phyloP scores from a whole-genome alignment of 1,140 invertebrate genomes.

The Trachymyrmex cornetzi region DNA sequence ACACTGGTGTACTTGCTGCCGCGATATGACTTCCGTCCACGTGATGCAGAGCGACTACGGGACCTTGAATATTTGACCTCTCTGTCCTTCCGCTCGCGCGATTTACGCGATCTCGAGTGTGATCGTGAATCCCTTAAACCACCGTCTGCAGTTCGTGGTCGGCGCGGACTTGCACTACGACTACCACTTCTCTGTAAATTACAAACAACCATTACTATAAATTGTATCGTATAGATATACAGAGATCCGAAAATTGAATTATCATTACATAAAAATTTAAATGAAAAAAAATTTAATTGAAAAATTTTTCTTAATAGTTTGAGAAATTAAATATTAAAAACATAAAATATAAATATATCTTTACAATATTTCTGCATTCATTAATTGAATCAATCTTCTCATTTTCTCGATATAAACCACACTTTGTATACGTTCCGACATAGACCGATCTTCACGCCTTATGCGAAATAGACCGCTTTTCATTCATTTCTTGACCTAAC shows the following conservation, averaged over 20 bases:
- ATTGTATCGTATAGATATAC: neutral
- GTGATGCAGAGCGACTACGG: conserved; percentile 81
- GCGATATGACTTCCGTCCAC: conserved; percentile 82
- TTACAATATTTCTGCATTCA: neutral
- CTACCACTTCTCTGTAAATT: conserved; percentile 80
- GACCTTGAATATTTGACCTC: conserved; percentile 84
- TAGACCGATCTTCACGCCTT: no score
- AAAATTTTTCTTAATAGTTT: no score
- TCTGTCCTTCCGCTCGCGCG: conserved; percentile 80
- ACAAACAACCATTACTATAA: neutral
- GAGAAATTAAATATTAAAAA: no score
- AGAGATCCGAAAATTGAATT: neutral
- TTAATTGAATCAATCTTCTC: neutral
- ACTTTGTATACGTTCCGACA: no score
- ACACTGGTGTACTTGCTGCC: conserved; percentile 80
- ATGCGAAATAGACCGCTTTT: no score
- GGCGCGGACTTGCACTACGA: conserved; percentile 81
- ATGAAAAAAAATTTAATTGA: no score
- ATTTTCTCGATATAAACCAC: no score
- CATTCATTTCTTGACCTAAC: no score
- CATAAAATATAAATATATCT: neutral
- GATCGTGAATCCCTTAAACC: conserved; percentile 82
- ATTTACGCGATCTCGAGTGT: conserved; percentile 83
- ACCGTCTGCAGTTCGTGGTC: conserved; percentile 76
- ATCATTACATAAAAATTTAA: neutral